Base-by-base conservation (phyloP, 2,113 vertebrate genomes). In the Colossoma macropomum region DNA sequence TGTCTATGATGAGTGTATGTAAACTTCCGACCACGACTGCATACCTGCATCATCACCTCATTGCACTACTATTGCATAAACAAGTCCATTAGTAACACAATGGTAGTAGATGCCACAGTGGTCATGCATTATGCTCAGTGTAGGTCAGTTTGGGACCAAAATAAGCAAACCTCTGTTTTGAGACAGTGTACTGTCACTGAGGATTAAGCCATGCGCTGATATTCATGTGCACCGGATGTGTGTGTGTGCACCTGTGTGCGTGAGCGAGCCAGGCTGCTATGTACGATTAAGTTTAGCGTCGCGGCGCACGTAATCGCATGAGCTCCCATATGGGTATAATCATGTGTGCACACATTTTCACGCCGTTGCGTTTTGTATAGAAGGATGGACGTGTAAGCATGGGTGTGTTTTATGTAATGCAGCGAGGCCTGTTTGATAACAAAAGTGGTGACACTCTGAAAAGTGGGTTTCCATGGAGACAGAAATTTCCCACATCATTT, bases 381-480 rank as follows among this genome's bases (percentile, higher is more conserved):
- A 0, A 4, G 68, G 68, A 71, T 12, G 69, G 60, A 25, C 21
- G 69, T 60, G 59, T 65, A 45, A 62, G 79, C 65, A 28, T 75
- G 68, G 50, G 50, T 32, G 41, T 48, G 77, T 75, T 75, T 82
- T 82, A 85, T 83, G 78, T 85, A 89, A 89, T 83, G 70, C 76
- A 75, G 84, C 69, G 82, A 88, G 84, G 79, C 69, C 80, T 88
- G 80, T 89, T 82, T 86, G 86, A 86, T 88, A 84, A 87, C 88
- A 87, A 86, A 92, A 90, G 85, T 89, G 86, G 89, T 88, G 86
- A 91, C 89, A 89, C 87, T 56, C 80, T 86, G 87, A 91, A 91
- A 92, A 93, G 88, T 89, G 89, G 85, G 92, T 94, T 92, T 90
- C 92, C 90, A 93, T 93, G 92, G 92, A 90, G 89, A 93, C 92